phyloP scores from a whole-genome alignment of 1,140 invertebrate species.

The Helicoverpa armigera region DNA sequence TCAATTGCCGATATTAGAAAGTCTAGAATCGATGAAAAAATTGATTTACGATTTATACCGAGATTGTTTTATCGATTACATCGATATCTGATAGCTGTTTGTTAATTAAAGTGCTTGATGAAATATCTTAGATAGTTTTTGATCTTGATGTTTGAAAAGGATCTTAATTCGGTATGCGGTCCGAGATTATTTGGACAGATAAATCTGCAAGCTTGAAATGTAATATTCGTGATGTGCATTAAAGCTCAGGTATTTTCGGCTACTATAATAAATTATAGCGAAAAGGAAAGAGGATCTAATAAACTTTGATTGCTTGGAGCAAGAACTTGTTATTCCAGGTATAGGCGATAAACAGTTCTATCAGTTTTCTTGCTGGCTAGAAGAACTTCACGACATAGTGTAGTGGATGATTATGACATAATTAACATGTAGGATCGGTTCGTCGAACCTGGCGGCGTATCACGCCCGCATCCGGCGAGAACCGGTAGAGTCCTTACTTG shows the following conservation, averaged over 20 bases:
- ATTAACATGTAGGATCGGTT: slow-evolving; percentile 11
- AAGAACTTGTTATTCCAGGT: not conserved
- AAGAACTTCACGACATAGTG: not conserved
- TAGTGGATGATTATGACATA: slow-evolving; percentile 19
- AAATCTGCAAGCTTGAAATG: not conserved
- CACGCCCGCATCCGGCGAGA: slow-evolving; percentile 36
- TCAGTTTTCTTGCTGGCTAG: not conserved
- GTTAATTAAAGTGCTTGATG: slow-evolving; percentile 13
- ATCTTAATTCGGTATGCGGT: slow-evolving; percentile 21
- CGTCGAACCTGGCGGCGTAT: slow-evolving; percentile 13
- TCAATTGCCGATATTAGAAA: slow-evolving; percentile 41
- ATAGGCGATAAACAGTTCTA: not conserved
- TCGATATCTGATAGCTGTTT: slow-evolving; percentile 2
- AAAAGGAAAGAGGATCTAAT: not conserved
- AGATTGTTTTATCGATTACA: slow-evolving; percentile 3
- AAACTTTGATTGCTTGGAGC: not conserved
- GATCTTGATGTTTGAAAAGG: not conserved
- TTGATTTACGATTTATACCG: slow-evolving; percentile 28
- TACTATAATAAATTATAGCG: not conserved
- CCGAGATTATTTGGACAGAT: not conserved
- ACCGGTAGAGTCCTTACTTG: slow-evolving; percentile 36
- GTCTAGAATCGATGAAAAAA: slow-evolving; percentile 40
- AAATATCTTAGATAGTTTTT: not conserved
- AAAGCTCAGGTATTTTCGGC: slow-evolving; percentile 5
- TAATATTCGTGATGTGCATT: slow-evolving; percentile 7